These are phyloP conservation scores for Kradibia gibbosae DNA, from an alignment of 1,140 invertebrate genomes.

Conservation along the genomic window DNA sequence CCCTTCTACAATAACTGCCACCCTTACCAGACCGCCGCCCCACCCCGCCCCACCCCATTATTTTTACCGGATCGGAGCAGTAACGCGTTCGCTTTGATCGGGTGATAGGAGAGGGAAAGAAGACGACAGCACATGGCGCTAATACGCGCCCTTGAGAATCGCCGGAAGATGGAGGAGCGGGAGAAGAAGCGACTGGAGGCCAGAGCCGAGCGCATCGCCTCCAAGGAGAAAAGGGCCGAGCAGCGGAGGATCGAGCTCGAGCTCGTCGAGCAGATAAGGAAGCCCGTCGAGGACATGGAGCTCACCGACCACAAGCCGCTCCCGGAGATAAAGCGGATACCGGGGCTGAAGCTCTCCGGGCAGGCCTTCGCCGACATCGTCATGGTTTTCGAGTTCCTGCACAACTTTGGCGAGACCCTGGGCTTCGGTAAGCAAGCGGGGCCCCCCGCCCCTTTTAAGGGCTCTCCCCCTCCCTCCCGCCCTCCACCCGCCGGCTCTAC, in stretches of 20 bases:
- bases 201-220: conserved; percentile 83
- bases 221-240: conserved; percentile 87
- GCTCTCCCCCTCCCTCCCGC: too few relatives aligned
- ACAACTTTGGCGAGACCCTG: conserved; percentile 95
- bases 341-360: conserved; percentile 85
- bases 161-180: conserved; percentile 89
- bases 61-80: not conserved
- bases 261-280: conserved; percentile 86
- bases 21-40: not conserved
- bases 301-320: conserved; percentile 81
- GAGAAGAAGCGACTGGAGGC: conserved; percentile 88
- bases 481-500: too few relatives aligned
- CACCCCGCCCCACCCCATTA: too few relatives aligned
- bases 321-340: conserved; percentile 84
- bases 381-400: conserved; percentile 96
- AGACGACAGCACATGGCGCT: conserved; percentile 91
- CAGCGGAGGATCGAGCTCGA: conserved; percentile 89
- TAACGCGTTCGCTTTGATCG: not conserved
- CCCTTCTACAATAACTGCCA: not conserved
- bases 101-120: conserved; percentile 87
- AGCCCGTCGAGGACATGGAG: conserved; percentile 90
- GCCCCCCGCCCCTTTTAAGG: not conserved
- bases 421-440: conserved; percentile 83
- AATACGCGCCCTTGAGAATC: conserved; percentile 88
- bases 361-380: conserved; percentile 92